Evolutionary conservation across 2,888 invertebrate species (phyloP), one percentile per base, ranked within the genome.

Genomic region (Euzetes globulus): DNA sequence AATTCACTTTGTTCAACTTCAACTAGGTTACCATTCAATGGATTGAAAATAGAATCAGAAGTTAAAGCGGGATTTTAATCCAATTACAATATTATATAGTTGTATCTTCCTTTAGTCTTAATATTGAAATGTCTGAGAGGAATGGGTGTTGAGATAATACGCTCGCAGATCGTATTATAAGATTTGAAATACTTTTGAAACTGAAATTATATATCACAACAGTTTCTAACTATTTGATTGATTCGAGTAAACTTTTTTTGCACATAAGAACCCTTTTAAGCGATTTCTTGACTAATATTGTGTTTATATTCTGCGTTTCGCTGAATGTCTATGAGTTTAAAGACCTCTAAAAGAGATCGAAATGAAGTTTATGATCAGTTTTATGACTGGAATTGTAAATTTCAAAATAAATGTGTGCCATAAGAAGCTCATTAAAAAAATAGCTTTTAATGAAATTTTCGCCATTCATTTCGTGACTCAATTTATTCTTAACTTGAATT

Each of bases 291-390:
- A 50, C 50, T 50, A 50, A 50, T 50, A 50, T 50, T 50, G n/a
- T 50, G 50, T 50, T 50, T 50, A 50, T 50, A 50, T 50, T 50
- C 50, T 19, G n/a, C n/a, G 19, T 17, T 50, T 50, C 17, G 6
- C 25, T 19, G 13, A 55, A 22, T 55, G 55, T 13, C n/a, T 25
- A 25, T 13, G 55, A 55, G 55, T 55, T 55, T 55, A 55, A 22
- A 55, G 55, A 55, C 55, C 55, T 25, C 11, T 55, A 19, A 52
- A 55, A 55, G 55, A 55, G 25, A 55, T 55, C 55, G 25, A 55
- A 55, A 25, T 17, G 5, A 33, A 81, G 78, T 45, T 65, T 72
- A 71, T 58, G 47, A 72, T 33, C 2, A 19, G 17, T 63, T 63
- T 33, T 63, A 63, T 63, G 63, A 63, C 63, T n/a, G 25, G 37